These are phyloP conservation scores for Thomomys bottae DNA, from an alignment of 2,113 vertebrate genomes.

Conservation along the genomic window DNA sequence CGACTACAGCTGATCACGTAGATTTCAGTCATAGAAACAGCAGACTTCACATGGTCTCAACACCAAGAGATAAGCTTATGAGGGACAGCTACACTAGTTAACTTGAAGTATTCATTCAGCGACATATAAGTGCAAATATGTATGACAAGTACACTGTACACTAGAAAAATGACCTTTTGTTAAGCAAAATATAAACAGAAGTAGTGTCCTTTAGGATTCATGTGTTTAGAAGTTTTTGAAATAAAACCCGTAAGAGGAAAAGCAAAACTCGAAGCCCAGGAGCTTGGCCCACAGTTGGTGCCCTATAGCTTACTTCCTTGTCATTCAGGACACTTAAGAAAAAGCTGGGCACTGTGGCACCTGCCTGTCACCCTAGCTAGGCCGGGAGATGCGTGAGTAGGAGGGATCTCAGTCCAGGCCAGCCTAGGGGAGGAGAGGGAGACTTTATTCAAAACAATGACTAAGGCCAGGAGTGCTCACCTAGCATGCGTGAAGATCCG, in stretches of 20 bases:
- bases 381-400: too few species aligned
- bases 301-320: not conserved
- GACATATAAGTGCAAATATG: too few species aligned
- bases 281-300: not conserved
- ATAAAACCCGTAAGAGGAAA: not conserved
- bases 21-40: not conserved
- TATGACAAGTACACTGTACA: not conserved
- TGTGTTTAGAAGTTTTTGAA: not conserved
- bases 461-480: too few species aligned
- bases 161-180: not conserved
- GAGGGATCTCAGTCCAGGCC: not conserved
- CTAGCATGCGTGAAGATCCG: too few species aligned
- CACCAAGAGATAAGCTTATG: not conserved
- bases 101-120: not conserved
- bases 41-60: not conserved
- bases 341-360: too few species aligned
- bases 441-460: too few species aligned
- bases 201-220: not conserved
- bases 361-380: too few species aligned
- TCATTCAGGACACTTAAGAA: not conserved
- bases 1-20: not conserved
- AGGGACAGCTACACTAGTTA: not conserved
- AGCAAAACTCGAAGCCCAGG: too few species aligned
- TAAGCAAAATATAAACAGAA: not conserved
- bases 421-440: too few species aligned